These are phyloP conservation scores for Hypanus sabinus DNA, from an alignment of 2,113 vertebrate species.

Conservation along the genomic window DNA sequence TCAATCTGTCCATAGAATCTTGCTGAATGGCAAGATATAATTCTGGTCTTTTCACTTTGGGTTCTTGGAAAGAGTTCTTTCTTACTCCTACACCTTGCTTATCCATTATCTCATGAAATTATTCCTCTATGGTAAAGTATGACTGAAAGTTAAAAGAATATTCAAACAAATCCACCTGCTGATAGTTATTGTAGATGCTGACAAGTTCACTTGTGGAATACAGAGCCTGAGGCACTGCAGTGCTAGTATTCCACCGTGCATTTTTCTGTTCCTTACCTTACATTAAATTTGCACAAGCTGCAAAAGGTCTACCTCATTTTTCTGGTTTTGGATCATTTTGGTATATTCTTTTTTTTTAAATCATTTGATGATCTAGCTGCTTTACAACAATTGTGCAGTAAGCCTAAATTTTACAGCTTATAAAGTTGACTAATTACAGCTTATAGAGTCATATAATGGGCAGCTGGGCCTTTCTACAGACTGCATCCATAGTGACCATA, in stretches of 20 bases:
- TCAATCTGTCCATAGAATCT: background rate
- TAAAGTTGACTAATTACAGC: background rate
- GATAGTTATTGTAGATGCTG: background rate
- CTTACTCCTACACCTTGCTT: background rate
- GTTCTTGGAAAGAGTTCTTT: background rate
- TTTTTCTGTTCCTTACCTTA: background rate
- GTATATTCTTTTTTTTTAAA: background rate
- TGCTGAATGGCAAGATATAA: background rate
- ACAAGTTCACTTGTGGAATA: background rate
- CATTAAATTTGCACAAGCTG: background rate
- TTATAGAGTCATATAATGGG: background rate
- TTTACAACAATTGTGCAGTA: background rate
- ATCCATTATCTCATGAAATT: background rate
- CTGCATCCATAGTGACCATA: no score
- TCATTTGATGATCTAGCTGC: background rate
- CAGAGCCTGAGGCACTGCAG: background rate
- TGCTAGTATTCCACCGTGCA: background rate
- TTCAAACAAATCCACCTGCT: background rate
- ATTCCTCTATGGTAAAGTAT: background rate
- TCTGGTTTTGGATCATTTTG: background rate
- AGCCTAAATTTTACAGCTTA: background rate
- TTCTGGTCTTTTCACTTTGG: background rate
- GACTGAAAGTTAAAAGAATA: background rate
- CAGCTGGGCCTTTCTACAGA: no score
- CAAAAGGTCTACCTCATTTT: background rate